Base-by-base conservation (phyloP, 2,797 vertebrate genomes). In the Mormyrus hasselquistii region DNA sequence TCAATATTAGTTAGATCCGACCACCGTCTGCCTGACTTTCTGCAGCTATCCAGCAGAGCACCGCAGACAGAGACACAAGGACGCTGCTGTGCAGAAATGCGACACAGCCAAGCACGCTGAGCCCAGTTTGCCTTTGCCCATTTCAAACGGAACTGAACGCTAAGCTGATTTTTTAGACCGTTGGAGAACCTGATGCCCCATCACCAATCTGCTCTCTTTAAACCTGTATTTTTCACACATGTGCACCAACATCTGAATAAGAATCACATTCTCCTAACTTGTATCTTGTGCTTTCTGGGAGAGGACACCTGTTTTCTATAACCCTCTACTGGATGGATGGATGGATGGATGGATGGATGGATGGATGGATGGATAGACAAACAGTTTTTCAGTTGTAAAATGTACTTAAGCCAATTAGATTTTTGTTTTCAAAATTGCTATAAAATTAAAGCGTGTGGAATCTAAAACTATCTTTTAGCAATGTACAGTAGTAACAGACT, bases 1-100 rank as follows among this genome's bases (percentile, higher is more conserved):
- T 95, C 94, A 95, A 95, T 95, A 94, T 87, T 83, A 69, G 73
- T 59, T 85, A 89, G 90, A 89, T 88, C 89, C 90, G 90, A 93
- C 90, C 89, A 8, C 91, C 90, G 92, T 90, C 92, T 44, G 89
- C 88, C 89, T 87, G 76, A 55, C 34, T 88, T 86, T 57, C 53
- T 10, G 5, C 59, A 91, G 83, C 88, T 12, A 5, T 53, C 47
- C 59, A 89, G 49, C 29, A 12, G 47, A 76, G 59, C 52, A 47
- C 49, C 10, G 59, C 47, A 16, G n/a, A 50, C 59, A 87, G 41
- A 65, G 49, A 25, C 29, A 4, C 9, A 69, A 7, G 34, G 14
- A 49, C 19, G 12, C 10, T 29, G 25, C 14, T 22, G 59, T 22
- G 47, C 57, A 38, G 83, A 52, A 86, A 86, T 41, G 47, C 49